Evolutionary conservation across 2,888 invertebrate species (phyloP), one percentile per base, ranked within the genome.

Genomic region (Eupithecia subfuscata): DNA sequence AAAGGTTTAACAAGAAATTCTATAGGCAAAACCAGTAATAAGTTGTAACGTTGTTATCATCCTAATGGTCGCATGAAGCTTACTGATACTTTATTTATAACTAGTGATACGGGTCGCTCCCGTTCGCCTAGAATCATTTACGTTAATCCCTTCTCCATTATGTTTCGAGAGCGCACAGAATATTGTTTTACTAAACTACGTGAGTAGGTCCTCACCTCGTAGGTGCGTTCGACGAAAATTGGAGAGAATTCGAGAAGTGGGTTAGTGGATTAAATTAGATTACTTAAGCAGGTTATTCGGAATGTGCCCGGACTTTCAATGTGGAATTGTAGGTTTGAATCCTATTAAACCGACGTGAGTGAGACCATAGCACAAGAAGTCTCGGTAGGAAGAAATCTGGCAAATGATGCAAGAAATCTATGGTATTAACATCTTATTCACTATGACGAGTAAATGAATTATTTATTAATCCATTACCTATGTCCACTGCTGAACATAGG

Each of bases 111-210:
- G 56, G 56, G 70, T 56, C 52, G 37, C 16, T 22, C 45, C 40
- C 70, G 64, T 64, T 34, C 64, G 14, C 64, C 45, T 30, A 52
- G 37, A 72, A 68, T 72, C 72, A 68, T 30, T 67, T 67, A 68
- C 22, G 72, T 67, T 72, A 72, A 72, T 67, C 72, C 72, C 25
- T 25, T 67, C 37, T 65, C 71, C 65, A 65, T 65, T 71, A 67
- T 37, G 48, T 45, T 67, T 37, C 40, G 65, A 25, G 37, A 34
- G 52, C 70, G 70, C 70, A 37, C 25, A 60, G 71, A 71, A 64
- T 63, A 71, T 71, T 71, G 45, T 70, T 60, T 34, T 71, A 64
- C 34, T 69, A 60, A 60, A 60, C 12, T 60, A 60, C 65, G n/a
- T 37, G 37, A 12, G n/a, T 40, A 67, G 40, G 40, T 40, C 5